Evolutionary conservation across 2,888 invertebrate species (phyloP).

Genomic region (Melanotus villosus): DNA sequence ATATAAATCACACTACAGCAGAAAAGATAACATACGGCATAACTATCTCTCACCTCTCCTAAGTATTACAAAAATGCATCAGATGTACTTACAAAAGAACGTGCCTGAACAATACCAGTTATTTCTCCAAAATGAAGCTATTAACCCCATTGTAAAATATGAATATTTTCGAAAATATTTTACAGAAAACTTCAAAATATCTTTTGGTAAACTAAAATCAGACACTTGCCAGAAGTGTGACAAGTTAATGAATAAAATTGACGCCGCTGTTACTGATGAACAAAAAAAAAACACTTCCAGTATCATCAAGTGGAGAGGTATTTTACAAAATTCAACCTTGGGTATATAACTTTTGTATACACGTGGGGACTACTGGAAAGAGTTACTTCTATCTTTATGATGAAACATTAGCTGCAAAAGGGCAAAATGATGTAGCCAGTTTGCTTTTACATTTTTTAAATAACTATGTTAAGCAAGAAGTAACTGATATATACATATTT

Average conservation of each 20-base stretch:
- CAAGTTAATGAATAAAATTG: slow-evolving; percentile 20
- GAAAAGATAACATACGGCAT: slow-evolving; percentile 32
- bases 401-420: slow-evolving; percentile 19
- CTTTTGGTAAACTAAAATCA: slow-evolving; percentile 1
- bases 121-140: neutral
- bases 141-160: slow-evolving; percentile 34
- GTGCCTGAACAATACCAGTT: slow-evolving; percentile 5
- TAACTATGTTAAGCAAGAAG: slow-evolving; percentile 6
- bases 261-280: slow-evolving; percentile 19
- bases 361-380: slow-evolving; percentile 14
- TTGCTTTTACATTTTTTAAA: slow-evolving; percentile 23
- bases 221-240: too few species aligned
- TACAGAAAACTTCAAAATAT: slow-evolving; percentile 9
- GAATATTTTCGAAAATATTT: slow-evolving; percentile 24
- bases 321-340: too few species aligned
- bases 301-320: slow-evolving; percentile 16
- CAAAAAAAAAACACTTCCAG: neutral
- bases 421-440: slow-evolving; percentile 23
- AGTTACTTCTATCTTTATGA: slow-evolving; percentile 33
- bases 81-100: slow-evolving; percentile 6
- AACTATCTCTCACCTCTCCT: slow-evolving; percentile 29
- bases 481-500: slow-evolving; percentile 27
- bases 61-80: neutral
- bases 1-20: slow-evolving; percentile 31
- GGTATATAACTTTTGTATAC: slow-evolving; percentile 21